Percentiles rank a stretch among this genome's conserved stretches.
Conservation (phyloP, 2,113 vertebrate species). For the Ursus arctos region DNA sequence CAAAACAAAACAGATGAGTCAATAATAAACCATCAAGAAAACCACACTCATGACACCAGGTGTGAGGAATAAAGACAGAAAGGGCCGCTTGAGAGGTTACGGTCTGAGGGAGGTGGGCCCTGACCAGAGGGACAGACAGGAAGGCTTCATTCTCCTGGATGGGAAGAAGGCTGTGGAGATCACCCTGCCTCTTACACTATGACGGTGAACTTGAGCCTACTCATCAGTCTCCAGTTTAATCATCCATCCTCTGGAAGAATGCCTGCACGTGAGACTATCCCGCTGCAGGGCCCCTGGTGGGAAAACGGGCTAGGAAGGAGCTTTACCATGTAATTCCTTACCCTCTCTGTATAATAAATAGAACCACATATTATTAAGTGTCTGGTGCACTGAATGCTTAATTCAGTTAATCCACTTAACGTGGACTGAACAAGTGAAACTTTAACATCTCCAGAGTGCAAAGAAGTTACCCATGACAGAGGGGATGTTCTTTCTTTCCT, state of each 20-base stretch:
- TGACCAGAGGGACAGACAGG: background rate
- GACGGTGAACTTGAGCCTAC: background rate
- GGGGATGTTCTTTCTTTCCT: background rate
- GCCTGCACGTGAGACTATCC: background rate
- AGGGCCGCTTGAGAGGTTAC: background rate
- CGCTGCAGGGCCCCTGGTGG: too few species aligned
- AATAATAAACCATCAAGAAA: background rate
- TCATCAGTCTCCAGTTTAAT: background rate
- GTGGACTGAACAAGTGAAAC: background rate
- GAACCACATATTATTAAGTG: background rate
- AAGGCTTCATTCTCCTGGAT: background rate
- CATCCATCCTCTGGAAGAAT: background rate
- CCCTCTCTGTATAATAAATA: background rate
- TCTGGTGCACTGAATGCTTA: background rate
- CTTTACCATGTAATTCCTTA: background rate
- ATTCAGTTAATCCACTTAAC: background rate
- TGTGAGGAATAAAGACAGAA: background rate
- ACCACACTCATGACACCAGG: background rate
- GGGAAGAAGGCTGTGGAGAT: background rate
- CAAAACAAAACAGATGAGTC: background rate
- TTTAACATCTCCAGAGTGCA: background rate
- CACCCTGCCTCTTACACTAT: background rate
- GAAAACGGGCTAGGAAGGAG: background rate
- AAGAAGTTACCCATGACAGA: background rate
- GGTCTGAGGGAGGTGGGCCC: background rate